These are phyloP conservation scores for Sipha flava DNA, from an alignment of 1,140 invertebrate species.

Conservation along the genomic window DNA sequence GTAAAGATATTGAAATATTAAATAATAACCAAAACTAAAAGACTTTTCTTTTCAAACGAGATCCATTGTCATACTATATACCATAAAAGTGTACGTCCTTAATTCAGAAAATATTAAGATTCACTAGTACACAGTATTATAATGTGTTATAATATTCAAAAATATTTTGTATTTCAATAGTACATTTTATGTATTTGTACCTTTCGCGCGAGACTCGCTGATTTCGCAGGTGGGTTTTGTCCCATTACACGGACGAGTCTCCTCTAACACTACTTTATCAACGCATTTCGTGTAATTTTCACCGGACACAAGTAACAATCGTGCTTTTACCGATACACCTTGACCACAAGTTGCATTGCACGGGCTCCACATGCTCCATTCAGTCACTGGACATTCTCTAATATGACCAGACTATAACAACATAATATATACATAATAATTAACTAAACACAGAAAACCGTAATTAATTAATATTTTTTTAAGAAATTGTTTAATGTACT, in stretches of 20 bases:
- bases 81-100: too few species aligned
- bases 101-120: too few species aligned
- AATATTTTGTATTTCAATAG: background rate
- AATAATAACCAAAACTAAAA: too few species aligned
- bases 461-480: too few species aligned
- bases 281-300: slow-evolving; percentile 40
- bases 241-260: background rate
- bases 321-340: slow-evolving; percentile 45
- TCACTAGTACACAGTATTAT: too few species aligned
- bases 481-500: too few species aligned
- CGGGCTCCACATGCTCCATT: slow-evolving; percentile 65
- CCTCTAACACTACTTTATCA: background rate
- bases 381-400: slow-evolving; percentile 55
- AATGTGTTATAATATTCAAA: too few species aligned
- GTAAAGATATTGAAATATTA: too few species aligned
- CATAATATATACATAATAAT: background rate
- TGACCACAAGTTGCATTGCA: slow-evolving; percentile 65
- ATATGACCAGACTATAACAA: background rate
- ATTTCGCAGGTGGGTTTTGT: background rate
- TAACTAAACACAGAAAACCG: too few species aligned
- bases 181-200: background rate
- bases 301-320: slow-evolving; percentile 41
- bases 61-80: too few species aligned
- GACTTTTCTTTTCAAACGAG: too few species aligned
- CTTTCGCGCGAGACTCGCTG: background rate